A percentile compares a stretch with the other conserved stretches of the same genome.
phyloP scores from a whole-genome alignment of 2,113 vertebrate genomes.

The Sinocyclocheilus rhinocerous region DNA sequence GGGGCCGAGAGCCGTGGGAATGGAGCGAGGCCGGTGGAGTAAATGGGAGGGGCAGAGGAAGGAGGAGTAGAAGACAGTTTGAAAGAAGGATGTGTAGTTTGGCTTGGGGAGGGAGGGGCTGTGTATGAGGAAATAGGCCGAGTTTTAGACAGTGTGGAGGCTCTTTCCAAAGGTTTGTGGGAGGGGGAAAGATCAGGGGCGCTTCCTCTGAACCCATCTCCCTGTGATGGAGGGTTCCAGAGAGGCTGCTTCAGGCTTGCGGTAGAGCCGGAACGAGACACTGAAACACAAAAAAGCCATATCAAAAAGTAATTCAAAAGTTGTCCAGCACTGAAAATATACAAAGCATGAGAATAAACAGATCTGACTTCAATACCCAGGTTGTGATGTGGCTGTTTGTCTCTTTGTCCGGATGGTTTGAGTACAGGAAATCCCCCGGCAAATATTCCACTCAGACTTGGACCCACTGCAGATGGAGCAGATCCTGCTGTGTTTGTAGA shows the following conservation, averaged over 20 bases:
- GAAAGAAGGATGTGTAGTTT: slow-evolving; percentile 58
- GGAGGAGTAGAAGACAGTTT: slow-evolving; percentile 30
- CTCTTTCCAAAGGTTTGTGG: slow-evolving; percentile 58
- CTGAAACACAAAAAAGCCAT: slow-evolving; percentile 55
- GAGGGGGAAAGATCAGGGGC: slow-evolving; percentile 61
- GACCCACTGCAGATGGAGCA: slow-evolving; percentile 69
- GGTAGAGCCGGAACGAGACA: slow-evolving; percentile 75
- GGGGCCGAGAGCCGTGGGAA: too few relatives aligned
- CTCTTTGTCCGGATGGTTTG: slow-evolving; percentile 86
- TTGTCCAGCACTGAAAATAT: background rate
- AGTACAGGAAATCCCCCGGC: slow-evolving; percentile 93
- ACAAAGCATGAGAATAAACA: background rate
- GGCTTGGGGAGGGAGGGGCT: slow-evolving; percentile 68
- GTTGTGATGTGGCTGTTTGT: slow-evolving; percentile 63
- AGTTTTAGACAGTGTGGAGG: slow-evolving; percentile 53
- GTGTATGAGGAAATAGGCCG: slow-evolving; percentile 60
- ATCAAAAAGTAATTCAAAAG: background rate
- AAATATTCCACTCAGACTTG: slow-evolving; percentile 86
- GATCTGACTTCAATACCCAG: slow-evolving; percentile 71
- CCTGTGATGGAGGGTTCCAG: slow-evolving; percentile 67
- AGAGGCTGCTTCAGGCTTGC: slow-evolving; percentile 73
- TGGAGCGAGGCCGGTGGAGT: too few relatives aligned
- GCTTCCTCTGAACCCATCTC: slow-evolving; percentile 58
- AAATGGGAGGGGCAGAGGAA: slow-evolving; percentile 48
- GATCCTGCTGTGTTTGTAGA: slow-evolving; percentile 53